phyloP scores from a whole-genome alignment of 2,797 vertebrate species.

The Cynopterus sphinx region DNA sequence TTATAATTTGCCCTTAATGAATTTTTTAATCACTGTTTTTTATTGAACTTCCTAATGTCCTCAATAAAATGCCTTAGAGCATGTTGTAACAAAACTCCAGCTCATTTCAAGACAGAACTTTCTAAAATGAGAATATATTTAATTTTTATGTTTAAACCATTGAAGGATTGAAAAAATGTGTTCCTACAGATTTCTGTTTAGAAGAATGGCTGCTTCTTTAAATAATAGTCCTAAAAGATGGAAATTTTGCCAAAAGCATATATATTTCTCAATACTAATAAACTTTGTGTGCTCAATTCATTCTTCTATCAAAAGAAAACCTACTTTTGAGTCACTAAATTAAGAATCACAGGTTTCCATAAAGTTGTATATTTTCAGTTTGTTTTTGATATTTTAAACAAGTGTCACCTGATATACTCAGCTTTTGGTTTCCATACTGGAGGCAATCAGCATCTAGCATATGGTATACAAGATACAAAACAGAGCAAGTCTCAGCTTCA shows the following conservation, averaged over 20 bases:
- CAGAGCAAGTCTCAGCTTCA: slow-evolving; percentile 41
- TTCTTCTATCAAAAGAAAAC: slow-evolving; percentile 17
- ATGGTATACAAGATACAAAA: slow-evolving; percentile 64
- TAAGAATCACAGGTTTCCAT: neutral
- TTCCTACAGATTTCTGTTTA: neutral
- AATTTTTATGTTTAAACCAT: neutral
- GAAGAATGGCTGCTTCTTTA: neutral
- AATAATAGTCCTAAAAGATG: neutral
- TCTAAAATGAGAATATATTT: neutral
- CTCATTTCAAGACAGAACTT: neutral
- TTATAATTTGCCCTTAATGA: neutral
- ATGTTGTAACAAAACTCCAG: neutral
- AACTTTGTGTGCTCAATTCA: neutral
- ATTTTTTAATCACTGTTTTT: neutral
- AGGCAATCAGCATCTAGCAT: slow-evolving; percentile 71
- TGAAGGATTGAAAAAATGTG: neutral
- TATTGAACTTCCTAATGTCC: neutral
- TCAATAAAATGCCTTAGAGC: neutral
- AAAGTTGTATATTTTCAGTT: neutral
- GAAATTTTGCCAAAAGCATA: neutral
- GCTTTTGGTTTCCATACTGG: slow-evolving; percentile 19
- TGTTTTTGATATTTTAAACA: slow-evolving; percentile 38
- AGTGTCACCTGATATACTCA: slow-evolving; percentile 32
- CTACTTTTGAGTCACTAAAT: neutral
- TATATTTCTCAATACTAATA: slow-evolving; percentile 2